A percentile compares a stretch with the other conserved stretches of the same genome.
phyloP scores from a whole-genome alignment of 2,888 invertebrate species.

The Oligia strigilis region DNA sequence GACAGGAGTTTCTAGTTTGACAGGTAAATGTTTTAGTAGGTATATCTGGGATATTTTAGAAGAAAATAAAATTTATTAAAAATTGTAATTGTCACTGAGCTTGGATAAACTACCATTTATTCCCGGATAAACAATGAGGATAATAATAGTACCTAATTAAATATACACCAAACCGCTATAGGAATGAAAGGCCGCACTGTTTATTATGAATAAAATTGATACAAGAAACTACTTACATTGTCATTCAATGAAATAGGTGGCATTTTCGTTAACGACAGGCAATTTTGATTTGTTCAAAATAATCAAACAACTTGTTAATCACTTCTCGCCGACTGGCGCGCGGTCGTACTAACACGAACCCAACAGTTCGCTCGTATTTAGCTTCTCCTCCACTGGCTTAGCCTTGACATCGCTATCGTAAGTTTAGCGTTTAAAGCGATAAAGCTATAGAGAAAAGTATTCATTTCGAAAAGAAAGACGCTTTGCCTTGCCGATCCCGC shows the following conservation, averaged over 20 bases:
- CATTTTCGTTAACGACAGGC: conserved; percentile 76
- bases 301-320: conserved; percentile 50
- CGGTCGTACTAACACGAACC: conserved; percentile 81
- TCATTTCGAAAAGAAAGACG: conserved; percentile 49
- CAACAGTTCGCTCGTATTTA: conserved; percentile 79
- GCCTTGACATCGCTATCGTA: conserved; percentile 82
- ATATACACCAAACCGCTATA: not conserved
- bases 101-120: not conserved
- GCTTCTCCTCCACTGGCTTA: conserved; percentile 69
- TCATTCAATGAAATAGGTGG: conserved; percentile 87
- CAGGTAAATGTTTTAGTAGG: not conserved
- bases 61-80: not conserved
- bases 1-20: not conserved
- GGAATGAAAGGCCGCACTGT: conserved; percentile 6
- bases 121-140: conserved; percentile 1
- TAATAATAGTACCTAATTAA: not conserved
- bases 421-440: conserved; percentile 58
- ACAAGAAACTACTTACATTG: conserved; percentile 77
- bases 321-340: conserved; percentile 73
- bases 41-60: not conserved
- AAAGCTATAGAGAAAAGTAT: conserved; percentile 33
- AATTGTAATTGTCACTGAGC: not conserved
- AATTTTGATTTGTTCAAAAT: conserved; percentile 45
- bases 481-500: conserved; percentile 32
- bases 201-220: not conserved